Percentiles rank a stretch among this genome's conserved stretches.
These are phyloP conservation scores for Acanthisitta chloris DNA, from an alignment of 2,113 vertebrate species.

Conservation along the genomic window DNA sequence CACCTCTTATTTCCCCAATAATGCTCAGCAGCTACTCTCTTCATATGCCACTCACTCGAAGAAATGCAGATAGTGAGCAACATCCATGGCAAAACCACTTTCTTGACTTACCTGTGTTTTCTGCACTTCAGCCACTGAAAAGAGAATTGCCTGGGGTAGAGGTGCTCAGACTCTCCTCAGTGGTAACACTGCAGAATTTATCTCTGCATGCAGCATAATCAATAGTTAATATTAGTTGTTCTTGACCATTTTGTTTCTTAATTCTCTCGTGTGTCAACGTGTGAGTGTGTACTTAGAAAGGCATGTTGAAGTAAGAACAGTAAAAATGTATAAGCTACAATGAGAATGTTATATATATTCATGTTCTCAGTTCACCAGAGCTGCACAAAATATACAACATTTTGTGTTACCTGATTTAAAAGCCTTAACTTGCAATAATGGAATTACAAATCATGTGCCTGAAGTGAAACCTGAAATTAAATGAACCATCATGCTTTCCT, in stretches of 20 bases:
- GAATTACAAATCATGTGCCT: background rate
- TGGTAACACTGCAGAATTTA: background rate
- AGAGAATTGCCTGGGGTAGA: background rate
- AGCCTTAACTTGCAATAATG: background rate
- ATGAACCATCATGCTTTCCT: background rate
- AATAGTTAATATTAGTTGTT: background rate
- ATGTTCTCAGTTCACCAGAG: background rate
- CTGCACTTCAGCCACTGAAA: background rate
- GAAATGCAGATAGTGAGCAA: constrained; percentile 56
- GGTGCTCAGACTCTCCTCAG: background rate
- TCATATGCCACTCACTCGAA: background rate
- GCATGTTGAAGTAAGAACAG: background rate
- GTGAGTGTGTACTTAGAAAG: background rate
- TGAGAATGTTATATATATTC: background rate
- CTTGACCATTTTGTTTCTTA: background rate
- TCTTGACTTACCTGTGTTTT: background rate
- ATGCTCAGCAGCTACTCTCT: constrained; percentile 72
- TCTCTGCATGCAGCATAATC: background rate
- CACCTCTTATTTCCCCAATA: constrained; percentile 68
- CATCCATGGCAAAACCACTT: background rate
- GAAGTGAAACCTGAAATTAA: background rate
- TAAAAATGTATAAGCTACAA: background rate
- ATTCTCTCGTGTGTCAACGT: background rate
- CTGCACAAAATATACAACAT: background rate
- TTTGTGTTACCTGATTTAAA: background rate